These are phyloP conservation scores for Psilopogon haemacephalus DNA, from an alignment of 2,113 vertebrate species.

Conservation along the genomic window DNA sequence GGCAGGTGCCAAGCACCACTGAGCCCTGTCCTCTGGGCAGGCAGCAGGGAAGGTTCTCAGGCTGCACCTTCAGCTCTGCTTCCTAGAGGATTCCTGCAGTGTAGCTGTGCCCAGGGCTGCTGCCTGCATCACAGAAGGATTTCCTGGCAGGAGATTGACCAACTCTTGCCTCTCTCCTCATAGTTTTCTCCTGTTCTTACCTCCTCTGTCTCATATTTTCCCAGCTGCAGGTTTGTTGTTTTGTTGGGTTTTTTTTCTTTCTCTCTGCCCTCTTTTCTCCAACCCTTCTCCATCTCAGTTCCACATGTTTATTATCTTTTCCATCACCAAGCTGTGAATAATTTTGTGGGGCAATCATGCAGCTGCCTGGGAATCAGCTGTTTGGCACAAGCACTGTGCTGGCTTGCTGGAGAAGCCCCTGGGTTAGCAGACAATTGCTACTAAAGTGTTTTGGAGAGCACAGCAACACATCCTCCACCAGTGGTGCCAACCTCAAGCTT, in stretches of 20 bases:
- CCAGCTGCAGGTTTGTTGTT: background rate
- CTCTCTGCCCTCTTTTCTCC: background rate
- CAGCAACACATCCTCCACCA: background rate
- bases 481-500: background rate
- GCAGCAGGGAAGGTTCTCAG: background rate
- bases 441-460: background rate
- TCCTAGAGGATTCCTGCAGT: background rate
- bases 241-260: background rate
- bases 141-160: background rate
- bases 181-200: background rate
- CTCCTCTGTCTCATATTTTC: background rate
- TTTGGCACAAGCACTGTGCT: background rate
- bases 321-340: slow-evolving; percentile 24
- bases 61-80: background rate
- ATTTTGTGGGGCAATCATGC: background rate
- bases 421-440: background rate
- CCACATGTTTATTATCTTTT: slow-evolving; percentile 27
- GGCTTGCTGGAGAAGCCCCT: background rate
- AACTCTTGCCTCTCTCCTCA: background rate
- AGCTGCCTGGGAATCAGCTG: slow-evolving; percentile 54
- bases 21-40: background rate
- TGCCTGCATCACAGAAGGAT: background rate
- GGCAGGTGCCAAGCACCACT: background rate
- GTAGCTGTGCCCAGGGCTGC: background rate
- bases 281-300: background rate